Conservation (phyloP, 1,140 invertebrate genomes). For the Ceratoteleas bidentatus region DNA sequence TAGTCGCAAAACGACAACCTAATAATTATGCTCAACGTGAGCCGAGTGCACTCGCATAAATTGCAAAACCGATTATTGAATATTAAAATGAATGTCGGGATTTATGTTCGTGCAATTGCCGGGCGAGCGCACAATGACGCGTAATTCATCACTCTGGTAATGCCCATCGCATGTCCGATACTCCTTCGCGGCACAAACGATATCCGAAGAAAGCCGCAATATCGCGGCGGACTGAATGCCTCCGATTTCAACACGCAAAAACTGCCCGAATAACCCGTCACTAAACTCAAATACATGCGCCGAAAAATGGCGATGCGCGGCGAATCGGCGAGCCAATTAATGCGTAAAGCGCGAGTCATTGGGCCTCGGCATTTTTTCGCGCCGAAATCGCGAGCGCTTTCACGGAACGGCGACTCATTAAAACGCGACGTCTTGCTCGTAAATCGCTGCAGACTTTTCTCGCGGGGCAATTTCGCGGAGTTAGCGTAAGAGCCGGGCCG, state of each 20-base stretch:
- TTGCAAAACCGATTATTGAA: conserved; percentile 28
- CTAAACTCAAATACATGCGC: not conserved
- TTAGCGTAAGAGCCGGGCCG: conserved; percentile 25
- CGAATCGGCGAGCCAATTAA: too few species aligned
- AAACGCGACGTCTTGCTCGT: conserved; percentile 37
- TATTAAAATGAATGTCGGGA: conserved; percentile 26
- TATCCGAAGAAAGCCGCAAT: conserved; percentile 30
- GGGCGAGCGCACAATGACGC: conserved; percentile 27
- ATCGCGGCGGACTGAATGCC: too few species aligned
- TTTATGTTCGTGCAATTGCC: conserved; percentile 32
- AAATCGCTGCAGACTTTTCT: conserved; percentile 27
- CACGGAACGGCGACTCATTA: conserved; percentile 22
- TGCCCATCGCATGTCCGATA: conserved; percentile 33
- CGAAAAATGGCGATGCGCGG: too few species aligned
- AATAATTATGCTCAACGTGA: conserved; percentile 12
- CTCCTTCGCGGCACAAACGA: conserved; percentile 23
- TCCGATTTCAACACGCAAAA: too few species aligned
- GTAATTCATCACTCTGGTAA: conserved; percentile 38
- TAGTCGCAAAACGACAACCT: not conserved
- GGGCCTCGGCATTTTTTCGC: too few species aligned
- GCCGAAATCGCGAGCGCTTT: conserved; percentile 11
- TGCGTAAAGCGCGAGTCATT: too few species aligned
- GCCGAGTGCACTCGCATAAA: conserved; percentile 4
- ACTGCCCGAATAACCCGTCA: not conserved
- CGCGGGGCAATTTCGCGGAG: conserved; percentile 24